A percentile compares a stretch with the other conserved stretches of the same genome.
phyloP scores from a whole-genome alignment of 1,140 invertebrate genomes.

The Plodia interpunctella region DNA sequence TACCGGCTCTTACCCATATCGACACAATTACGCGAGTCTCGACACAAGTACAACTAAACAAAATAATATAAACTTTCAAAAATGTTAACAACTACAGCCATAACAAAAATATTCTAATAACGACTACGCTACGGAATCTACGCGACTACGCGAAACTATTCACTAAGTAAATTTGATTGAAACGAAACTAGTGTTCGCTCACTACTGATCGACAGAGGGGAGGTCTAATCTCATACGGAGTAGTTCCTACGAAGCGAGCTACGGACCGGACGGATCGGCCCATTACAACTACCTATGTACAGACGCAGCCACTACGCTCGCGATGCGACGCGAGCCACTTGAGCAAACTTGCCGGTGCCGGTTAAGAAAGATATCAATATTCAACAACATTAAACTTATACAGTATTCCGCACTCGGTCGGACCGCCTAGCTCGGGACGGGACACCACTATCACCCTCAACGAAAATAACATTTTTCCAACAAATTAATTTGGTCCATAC shows the following conservation, averaged over 20 bases:
- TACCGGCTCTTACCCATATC: constrained; percentile 41
- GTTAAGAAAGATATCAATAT: constrained; percentile 30
- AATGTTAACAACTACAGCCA: constrained; percentile 75
- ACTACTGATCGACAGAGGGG: constrained; percentile 56
- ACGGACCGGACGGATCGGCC: constrained; percentile 31
- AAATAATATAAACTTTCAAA: constrained; percentile 73
- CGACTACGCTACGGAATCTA: constrained; percentile 72
- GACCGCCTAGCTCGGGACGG: constrained; percentile 42
- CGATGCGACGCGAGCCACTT: constrained; percentile 59
- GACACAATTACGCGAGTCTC: constrained; percentile 50
- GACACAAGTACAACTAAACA: constrained; percentile 51
- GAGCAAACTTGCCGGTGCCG: constrained; percentile 46
- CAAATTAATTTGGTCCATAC: constrained; percentile 51
- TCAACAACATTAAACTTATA: constrained; percentile 54
- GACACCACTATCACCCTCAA: constrained; percentile 42
- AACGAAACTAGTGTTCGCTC: constrained; percentile 70
- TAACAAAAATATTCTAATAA: constrained; percentile 75
- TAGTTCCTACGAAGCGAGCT: constrained; percentile 53
- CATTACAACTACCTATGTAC: constrained; percentile 63
- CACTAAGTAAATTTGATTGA: constrained; percentile 66
- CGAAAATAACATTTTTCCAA: constrained; percentile 38
- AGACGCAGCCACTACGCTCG: constrained; percentile 57
- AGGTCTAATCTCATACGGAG: constrained; percentile 49
- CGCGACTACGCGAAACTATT: constrained; percentile 65
- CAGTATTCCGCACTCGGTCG: constrained; percentile 24